Base-by-base conservation (phyloP, 1,140 invertebrate species). In the Drosophila suzukii region DNA sequence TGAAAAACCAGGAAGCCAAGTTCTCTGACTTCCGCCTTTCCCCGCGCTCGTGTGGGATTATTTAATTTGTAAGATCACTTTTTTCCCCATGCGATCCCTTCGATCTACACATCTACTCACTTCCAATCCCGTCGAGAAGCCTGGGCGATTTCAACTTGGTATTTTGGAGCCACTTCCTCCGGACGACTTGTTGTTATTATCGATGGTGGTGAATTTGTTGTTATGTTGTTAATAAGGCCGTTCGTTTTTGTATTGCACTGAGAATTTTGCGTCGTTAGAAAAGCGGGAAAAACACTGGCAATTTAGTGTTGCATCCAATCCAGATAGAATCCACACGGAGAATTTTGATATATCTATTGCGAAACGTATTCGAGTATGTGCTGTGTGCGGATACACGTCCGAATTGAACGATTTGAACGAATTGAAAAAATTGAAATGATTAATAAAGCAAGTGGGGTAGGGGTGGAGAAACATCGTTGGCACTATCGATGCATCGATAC, bases 271-370 rank as follows among this genome's bases (percentile, higher is more conserved):
- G 73, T 59, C 53, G 73, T 61, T 74, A 63, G 62, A 62, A 56
- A 67, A 76, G 46, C 66, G 55, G 60, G 39, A 81, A 59, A 47
- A 47, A 79, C 83, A 82, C 81, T 53, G 66, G 71, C 63, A 83
- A 83, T 89, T 88, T 85, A 74, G 54, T 67, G 56, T 68, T 72
- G 83, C 83, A 88, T 88, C 57, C 49, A 30, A 17, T 34, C 47
- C 67, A 88, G 79, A 76, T 63, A 76, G 67, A 73, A 79, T 59
- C 36, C 81, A 83, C 84, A 88, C 83, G 72, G 63, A 82, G 78
- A 85, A 80, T 88, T 89, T 83, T 80, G 75, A 77, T 58, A 47
- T 56, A 77, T 70, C 62, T 89, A 83, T 83, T 89, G 83, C 83
- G 63, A 88, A 88, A 88, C 63, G 66, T 79, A 89, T 80, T 80